Evolutionary conservation across 1,140 invertebrate species (phyloP).

Genomic region (Nomia melanderi): DNA sequence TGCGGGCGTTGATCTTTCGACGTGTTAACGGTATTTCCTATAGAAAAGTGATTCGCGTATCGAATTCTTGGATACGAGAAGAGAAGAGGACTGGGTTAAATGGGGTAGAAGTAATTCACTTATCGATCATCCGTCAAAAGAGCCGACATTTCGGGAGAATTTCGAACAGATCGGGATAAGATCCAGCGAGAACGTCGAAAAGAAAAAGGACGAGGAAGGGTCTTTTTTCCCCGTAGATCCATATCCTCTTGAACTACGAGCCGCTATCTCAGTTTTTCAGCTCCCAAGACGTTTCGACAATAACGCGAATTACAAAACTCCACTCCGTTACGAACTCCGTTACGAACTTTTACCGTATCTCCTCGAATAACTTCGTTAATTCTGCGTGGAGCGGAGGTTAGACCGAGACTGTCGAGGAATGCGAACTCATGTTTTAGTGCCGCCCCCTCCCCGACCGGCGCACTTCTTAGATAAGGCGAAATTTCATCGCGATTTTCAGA

Average conservation of each 20-base stretch:
- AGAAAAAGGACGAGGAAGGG: background rate
- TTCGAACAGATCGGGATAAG: too few species aligned
- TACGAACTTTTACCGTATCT: constrained; percentile 44
- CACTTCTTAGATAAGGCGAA: constrained; percentile 24
- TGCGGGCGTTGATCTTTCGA: too few species aligned
- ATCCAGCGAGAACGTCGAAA: too few species aligned
- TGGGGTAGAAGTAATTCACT: too few species aligned
- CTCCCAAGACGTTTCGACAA: constrained; percentile 29
- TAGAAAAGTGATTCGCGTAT: too few species aligned
- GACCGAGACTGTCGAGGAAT: constrained; percentile 7
- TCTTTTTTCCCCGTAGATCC: background rate
- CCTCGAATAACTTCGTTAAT: constrained; percentile 51
- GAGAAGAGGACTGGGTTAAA: too few species aligned
- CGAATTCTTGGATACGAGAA: too few species aligned
- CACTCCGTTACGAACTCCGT: background rate
- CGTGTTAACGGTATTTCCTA: too few species aligned
- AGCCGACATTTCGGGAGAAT: too few species aligned
- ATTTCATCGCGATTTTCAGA: constrained; percentile 44
- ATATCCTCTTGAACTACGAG: background rate
- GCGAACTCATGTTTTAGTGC: constrained; percentile 15
- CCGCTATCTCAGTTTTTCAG: constrained; percentile 24
- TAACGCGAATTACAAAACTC: constrained; percentile 49
- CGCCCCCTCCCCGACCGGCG: background rate
- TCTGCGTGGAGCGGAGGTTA: constrained; percentile 22
- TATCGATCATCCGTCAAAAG: too few species aligned